Base-by-base conservation (phyloP, 2,888 invertebrate genomes). In the Apodemia mormo region DNA sequence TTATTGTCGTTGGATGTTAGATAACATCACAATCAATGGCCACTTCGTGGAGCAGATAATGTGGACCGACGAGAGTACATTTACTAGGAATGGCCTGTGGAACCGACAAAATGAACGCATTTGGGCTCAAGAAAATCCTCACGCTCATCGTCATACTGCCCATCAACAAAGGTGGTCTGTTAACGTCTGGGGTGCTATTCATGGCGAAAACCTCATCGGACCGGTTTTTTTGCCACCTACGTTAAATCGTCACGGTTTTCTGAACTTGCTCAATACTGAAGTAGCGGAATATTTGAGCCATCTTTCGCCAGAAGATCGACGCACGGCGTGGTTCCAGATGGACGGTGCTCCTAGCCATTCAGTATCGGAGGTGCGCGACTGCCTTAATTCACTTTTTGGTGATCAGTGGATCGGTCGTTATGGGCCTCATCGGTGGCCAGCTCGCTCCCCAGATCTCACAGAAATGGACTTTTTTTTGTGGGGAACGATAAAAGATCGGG, bases 391-490 rank as follows among this genome's bases (percentile, higher is more conserved):
- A 37, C 37, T 43, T 10, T 33, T 43, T 37, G 37, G 37, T 37
- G 5, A 5, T 37, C 37, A 37, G 37, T 37, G 37, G 37, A 37
- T 37, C 37, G 37, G 37, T 37, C 37, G 37, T 37, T 37, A 37
- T 37, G 37, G 37, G 5, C 37, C 37, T 5, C 37, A n/a, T 12
- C 43, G 66, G 49, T 43, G 49, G 43, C 22, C 22, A 40, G 14
- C n/a, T n/a, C 54, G 22, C 3, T 54, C 52, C 54, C 54, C 68
- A 33, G 68, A 65, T 65, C 69, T 69, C 29, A 69, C 69, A 22
- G 65, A 65, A 30, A 9, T 69, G 56, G 66, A 69, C 49, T 37
- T 68, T 68, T 68, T 68, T 49, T 58, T 68, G 49, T 68, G 64
- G 64, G 65, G 65, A 8, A 61, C 22, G n/a, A 43, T 68, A 29